These are phyloP conservation scores for Polypedilum vanderplanki DNA, from an alignment of 1,140 invertebrate genomes.

Conservation along the genomic window DNA sequence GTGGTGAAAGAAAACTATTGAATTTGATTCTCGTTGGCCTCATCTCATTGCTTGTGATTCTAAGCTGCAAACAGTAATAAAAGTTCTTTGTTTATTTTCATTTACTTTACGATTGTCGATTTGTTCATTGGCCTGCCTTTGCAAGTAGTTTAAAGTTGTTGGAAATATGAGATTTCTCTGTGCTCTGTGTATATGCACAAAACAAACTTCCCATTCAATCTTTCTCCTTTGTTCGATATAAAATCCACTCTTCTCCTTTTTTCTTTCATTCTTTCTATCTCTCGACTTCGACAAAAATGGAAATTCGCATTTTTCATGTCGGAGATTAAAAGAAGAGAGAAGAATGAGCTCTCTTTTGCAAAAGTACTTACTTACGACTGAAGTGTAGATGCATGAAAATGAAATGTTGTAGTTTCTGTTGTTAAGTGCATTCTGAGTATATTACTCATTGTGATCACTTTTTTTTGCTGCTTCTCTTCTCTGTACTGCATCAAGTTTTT, in stretches of 20 bases:
- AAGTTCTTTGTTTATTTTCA: not conserved
- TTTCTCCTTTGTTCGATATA: not conserved
- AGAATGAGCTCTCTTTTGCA: not conserved
- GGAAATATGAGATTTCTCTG: not conserved
- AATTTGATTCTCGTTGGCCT: not conserved
- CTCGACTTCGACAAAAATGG: not conserved
- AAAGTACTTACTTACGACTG: not conserved
- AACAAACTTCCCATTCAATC: constrained; percentile 4
- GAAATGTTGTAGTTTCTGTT: not conserved
- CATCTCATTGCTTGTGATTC: not conserved
- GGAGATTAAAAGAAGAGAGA: not conserved
- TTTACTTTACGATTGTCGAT: not conserved
- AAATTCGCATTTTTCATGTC: constrained; percentile 18
- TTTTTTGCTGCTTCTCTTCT: no score
- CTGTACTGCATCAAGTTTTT: no score
- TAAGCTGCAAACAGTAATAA: not conserved
- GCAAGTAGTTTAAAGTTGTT: not conserved
- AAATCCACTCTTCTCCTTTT: not conserved
- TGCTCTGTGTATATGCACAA: not conserved
- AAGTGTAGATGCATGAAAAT: constrained; percentile 17
- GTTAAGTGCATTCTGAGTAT: not conserved
- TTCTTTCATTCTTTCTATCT: not conserved
- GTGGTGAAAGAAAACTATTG: not conserved
- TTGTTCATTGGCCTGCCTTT: not conserved
- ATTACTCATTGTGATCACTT: not conserved